Evolutionary conservation across 2,113 vertebrate species (phyloP).

Genomic region (Pseudois nayaur): DNA sequence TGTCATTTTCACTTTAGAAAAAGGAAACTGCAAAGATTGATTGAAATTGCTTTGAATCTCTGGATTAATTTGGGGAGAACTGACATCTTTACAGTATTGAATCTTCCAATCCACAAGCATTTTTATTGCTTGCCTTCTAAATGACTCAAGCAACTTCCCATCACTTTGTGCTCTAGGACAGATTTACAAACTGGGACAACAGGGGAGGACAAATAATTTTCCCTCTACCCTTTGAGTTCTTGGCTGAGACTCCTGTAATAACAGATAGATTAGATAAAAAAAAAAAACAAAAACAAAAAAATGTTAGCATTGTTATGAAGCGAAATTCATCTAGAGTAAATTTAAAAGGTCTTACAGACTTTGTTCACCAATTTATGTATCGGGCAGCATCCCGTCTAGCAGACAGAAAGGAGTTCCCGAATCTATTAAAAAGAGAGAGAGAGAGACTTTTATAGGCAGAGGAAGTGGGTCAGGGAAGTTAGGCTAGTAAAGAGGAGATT

Average conservation of each 20-base stretch:
- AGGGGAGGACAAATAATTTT: not conserved
- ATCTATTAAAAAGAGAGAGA: not conserved
- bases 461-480: not conserved
- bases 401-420: not conserved
- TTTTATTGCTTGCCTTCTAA: constrained; percentile 2
- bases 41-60: not conserved
- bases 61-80: not conserved
- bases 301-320: not conserved
- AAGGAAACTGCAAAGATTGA: not conserved
- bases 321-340: not conserved
- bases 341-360: not conserved
- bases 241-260: not conserved
- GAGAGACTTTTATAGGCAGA: not conserved
- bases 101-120: not conserved
- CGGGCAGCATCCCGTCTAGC: not conserved
- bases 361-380: not conserved
- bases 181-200: not conserved
- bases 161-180: not conserved
- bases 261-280: not conserved
- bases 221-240: not conserved
- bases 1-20: not conserved
- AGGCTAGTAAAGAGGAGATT: not conserved
- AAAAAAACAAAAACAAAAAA: not conserved
- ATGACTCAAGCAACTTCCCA: not conserved
- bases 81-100: not conserved